Evolutionary conservation across 2,113 vertebrate species (phyloP), one percentile per base, ranked within the genome.

Genomic region (Microcebus lehilahytsara): DNA sequence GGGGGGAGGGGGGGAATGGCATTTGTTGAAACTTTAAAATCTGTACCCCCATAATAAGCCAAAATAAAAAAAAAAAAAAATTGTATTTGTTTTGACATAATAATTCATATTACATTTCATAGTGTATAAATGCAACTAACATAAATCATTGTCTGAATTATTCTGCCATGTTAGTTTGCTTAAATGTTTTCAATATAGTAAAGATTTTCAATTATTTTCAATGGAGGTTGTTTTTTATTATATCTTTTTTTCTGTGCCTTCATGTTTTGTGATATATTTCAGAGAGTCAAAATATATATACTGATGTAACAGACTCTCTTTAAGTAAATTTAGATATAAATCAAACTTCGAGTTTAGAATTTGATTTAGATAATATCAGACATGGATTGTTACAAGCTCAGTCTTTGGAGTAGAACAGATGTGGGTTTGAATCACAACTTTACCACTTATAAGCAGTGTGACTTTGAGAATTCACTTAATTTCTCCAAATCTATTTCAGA

Each of bases 231-330:
- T 40, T 87, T 92, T 86, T 25, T 6, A 89, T 93, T 78, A 23
- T 30, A 34, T 60, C 42, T 51, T 78, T 81, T 72, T 72, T 85
- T 40, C 27, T 60, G 6, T 53, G 11, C 23, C 49, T 46, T 95
- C 60, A 46, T 83, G 75, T 86, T 96, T 93, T 22, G 51, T 80
- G 80, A 53, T 92, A n/a, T 92, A 77, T 96, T 98, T 96, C 27
- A 80, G 37, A 80, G 37, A 79, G 4, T 81, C 56, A 88, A 85
- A 95, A 81, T 60, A 60, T 81, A 60, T 58, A 64, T 89, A 75
- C 22, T 40, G 75, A 53, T n/a, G 84, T 25, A 89, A 67, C 13
- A 74, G 67, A 78, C 7, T 96, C 40, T 87, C 34, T 84, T 30
- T 85, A 89, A 67, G 53, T 66, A 72, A 94, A 77, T 40, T 85